Evolutionary conservation across 2,888 invertebrate species (phyloP), one percentile per base, ranked within the genome.

Genomic region (Theodoxus fluviatilis): DNA sequence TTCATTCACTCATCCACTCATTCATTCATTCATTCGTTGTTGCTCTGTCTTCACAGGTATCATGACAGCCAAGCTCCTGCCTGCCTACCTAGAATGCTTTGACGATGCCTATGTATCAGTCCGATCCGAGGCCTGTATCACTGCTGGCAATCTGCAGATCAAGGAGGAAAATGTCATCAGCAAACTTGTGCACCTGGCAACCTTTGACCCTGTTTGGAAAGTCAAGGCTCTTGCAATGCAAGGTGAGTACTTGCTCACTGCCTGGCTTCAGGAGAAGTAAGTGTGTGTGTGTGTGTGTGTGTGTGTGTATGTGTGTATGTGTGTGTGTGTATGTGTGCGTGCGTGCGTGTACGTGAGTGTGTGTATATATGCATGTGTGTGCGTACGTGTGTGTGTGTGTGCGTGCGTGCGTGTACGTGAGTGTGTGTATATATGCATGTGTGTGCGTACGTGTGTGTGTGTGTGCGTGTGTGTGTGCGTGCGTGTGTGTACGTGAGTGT

Each of bases 11-110:
- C n/a, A n/a, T n/a, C n/a, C n/a, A n/a, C n/a, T n/a, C n/a, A n/a
- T n/a, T n/a, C n/a, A n/a, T n/a, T n/a, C n/a, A n/a, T n/a, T n/a
- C n/a, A n/a, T n/a, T n/a, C n/a, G n/a, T n/a, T n/a, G n/a, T n/a
- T n/a, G 3, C 15, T 64, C 69, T 70, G 52, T 57, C 15, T 57
- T 73, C 80, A 3, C 75, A 87, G 87, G 86, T 65, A 84, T 87
- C 37, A 87, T 87, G 86, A 87, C 87, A n/a, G 83, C 85, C 59
- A 85, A 86, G 70, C 77, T 87, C 63, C 77, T 87, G 61, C 85
- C 85, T 28, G 78, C 81, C 0, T 87, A 85, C 75, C 78, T 87
- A 55, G 68, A 80, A 64, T 86, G 86, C 75, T 87, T 87, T 79
- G 77, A 83, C 40, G 86, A 86, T 73, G 78, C 80, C 37, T 85